phyloP scores from a whole-genome alignment of 2,113 vertebrate genomes.

The Rhynchomys soricoides region DNA sequence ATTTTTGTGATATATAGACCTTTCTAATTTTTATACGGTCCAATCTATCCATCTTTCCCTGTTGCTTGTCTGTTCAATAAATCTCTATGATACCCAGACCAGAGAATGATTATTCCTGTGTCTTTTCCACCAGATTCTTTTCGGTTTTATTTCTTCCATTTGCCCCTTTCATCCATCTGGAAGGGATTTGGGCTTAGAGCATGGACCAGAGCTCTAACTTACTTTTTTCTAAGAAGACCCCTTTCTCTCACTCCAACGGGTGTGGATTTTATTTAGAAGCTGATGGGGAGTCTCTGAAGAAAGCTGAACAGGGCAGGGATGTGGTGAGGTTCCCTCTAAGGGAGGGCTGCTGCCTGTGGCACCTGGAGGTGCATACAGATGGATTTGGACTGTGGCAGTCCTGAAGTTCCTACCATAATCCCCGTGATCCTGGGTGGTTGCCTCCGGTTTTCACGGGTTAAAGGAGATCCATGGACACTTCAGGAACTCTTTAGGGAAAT shows the following conservation, averaged over 20 bases:
- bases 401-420: background rate
- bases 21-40: slow-evolving; percentile 36
- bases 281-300: slow-evolving; percentile 12
- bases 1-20: slow-evolving; percentile 32
- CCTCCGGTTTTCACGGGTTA: slow-evolving; percentile 66
- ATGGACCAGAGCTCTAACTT: slow-evolving; percentile 68
- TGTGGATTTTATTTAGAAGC: slow-evolving; percentile 71
- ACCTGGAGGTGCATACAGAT: background rate
- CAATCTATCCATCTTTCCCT: slow-evolving; percentile 10
- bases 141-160: slow-evolving; percentile 72
- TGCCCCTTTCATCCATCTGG: slow-evolving; percentile 79
- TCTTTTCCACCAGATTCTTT: slow-evolving; percentile 17
- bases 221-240: slow-evolving; percentile 63
- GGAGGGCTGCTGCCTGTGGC: background rate
- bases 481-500: slow-evolving; percentile 62
- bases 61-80: slow-evolving; percentile 46
- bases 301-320: background rate
- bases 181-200: slow-evolving; percentile 76
- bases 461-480: slow-evolving; percentile 58
- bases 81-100: slow-evolving; percentile 62
- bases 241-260: slow-evolving; percentile 62
- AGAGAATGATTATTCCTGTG: slow-evolving; percentile 44
- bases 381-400: background rate
- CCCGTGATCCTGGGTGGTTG: slow-evolving; percentile 33
- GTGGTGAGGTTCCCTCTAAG: background rate